Conservation (phyloP, 1,140 invertebrate genomes). For the Acyrthosiphon pisum region DNA sequence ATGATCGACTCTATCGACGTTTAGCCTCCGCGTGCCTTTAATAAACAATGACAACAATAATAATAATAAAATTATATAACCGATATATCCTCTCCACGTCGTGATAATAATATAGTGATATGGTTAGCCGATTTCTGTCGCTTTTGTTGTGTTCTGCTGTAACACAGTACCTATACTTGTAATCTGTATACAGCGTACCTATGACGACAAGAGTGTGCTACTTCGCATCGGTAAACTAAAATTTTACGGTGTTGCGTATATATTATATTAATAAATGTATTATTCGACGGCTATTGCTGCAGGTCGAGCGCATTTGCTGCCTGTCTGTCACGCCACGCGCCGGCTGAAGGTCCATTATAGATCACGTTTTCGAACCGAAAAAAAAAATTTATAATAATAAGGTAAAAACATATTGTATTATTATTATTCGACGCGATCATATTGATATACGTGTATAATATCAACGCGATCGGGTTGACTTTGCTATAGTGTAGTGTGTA, state of each 20-base stretch:
- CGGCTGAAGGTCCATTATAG: slow-evolving; percentile 34
- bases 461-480: neutral
- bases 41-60: neutral
- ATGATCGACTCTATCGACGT: neutral
- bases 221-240: slow-evolving; percentile 2
- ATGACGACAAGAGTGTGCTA: neutral
- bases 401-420: neutral
- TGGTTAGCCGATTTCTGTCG: neutral
- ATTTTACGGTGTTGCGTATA: slow-evolving; percentile 38
- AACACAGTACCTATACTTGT: neutral
- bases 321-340: slow-evolving; percentile 41
- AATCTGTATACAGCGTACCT: neutral
- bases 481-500: neutral
- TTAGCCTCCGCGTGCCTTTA: neutral
- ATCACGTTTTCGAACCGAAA: slow-evolving; percentile 37
- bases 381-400: neutral
- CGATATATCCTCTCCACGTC: neutral
- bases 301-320: slow-evolving; percentile 28
- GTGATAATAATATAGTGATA: neutral
- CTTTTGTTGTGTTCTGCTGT: neutral
- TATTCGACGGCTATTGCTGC: slow-evolving; percentile 4
- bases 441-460: neutral
- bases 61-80: neutral
- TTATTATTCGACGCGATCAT: neutral
- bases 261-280: slow-evolving; percentile 17